phyloP scores from a whole-genome alignment of 2,888 invertebrate genomes.

The Caenorhabditis wallacei region DNA sequence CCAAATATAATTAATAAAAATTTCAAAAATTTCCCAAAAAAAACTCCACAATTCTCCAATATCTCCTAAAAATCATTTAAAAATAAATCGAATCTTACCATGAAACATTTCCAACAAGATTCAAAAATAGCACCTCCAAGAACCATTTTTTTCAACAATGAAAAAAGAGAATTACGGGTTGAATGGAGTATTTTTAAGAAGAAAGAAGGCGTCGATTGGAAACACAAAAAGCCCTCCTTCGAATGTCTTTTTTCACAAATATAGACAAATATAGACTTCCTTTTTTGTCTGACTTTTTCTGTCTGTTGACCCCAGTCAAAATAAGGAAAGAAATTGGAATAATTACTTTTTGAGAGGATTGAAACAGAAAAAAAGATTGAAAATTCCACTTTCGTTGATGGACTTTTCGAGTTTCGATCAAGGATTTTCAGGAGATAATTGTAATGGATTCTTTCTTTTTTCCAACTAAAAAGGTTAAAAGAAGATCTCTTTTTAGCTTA shows the following conservation, averaged over 20 bases:
- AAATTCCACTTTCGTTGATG: constrained; percentile 1
- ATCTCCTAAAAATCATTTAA: neutral
- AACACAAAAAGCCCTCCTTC: constrained; percentile 18
- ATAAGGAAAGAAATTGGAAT: constrained; percentile 32
- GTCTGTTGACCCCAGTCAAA: neutral
- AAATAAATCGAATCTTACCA: constrained; percentile 37
- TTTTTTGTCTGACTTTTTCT: constrained; percentile 17
- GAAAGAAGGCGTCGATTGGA: constrained; percentile 15
- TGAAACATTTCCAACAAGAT: constrained; percentile 36
- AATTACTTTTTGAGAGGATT: constrained; percentile 19
- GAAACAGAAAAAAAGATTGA: neutral
- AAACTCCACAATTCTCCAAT: no score
- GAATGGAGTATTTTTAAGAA: neutral
- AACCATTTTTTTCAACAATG: constrained; percentile 10
- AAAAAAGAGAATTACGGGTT: constrained; percentile 9
- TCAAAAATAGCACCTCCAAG: constrained; percentile 45
- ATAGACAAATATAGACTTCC: neutral
- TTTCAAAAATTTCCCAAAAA: no score
- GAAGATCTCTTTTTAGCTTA: no score
- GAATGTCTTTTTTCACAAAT: neutral
- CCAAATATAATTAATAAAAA: no score
- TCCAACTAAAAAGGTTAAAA: no score
- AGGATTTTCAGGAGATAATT: no score
- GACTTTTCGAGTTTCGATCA: neutral
- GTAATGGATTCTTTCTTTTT: no score